These are phyloP conservation scores for Eudiplozoon nipponicum DNA, from an alignment of 2,888 invertebrate genomes.

Conservation along the genomic window DNA sequence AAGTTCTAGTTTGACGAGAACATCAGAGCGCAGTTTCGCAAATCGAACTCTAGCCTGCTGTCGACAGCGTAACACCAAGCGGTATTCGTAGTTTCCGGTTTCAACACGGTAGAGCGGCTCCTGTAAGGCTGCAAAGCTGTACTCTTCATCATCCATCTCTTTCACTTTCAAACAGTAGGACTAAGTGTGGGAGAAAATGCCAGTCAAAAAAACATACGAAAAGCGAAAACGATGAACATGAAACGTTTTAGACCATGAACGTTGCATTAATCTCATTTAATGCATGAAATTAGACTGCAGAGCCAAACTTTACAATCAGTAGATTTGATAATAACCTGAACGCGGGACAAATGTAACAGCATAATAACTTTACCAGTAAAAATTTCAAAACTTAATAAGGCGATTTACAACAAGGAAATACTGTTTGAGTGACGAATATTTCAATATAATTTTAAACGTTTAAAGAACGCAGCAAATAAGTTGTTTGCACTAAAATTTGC, in stretches of 20 bases:
- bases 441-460: no score
- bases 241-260: no score
- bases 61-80: slow-evolving; percentile 57
- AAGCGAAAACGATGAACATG: no score
- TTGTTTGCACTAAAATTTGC: no score
- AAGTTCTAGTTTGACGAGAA: slow-evolving; percentile 73
- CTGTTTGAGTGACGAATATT: no score
- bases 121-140: slow-evolving; percentile 48
- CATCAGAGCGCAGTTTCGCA: slow-evolving; percentile 41
- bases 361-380: no score
- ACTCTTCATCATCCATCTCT: slow-evolving; percentile 96
- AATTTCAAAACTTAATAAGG: no score
- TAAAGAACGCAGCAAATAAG: no score
- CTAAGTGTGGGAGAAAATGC: slow-evolving; percentile 18
- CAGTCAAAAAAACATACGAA: slow-evolving; percentile 3
- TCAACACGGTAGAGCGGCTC: slow-evolving; percentile 86
- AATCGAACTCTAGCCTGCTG: slow-evolving; percentile 55
- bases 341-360: no score
- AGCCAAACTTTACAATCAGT: not conserved
- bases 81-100: slow-evolving; percentile 94
- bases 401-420: no score
- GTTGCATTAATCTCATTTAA: not conserved
- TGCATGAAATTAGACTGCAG: not conserved
- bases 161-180: slow-evolving; percentile 95
- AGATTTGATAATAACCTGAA: not conserved